phyloP scores from a whole-genome alignment of 2,888 invertebrate genomes.

The Coenonympha arcania region DNA sequence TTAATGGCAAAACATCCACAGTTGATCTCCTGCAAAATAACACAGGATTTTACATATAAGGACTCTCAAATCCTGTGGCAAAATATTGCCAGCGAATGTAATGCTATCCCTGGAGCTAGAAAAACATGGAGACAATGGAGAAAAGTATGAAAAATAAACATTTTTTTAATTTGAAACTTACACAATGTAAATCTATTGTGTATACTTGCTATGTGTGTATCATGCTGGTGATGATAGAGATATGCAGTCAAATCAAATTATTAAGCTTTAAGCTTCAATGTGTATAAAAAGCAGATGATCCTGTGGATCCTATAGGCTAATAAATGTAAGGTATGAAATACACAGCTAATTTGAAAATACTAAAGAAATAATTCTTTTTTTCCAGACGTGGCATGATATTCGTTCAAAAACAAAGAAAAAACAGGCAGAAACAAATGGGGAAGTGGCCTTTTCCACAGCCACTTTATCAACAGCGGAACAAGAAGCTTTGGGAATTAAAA shows the following conservation, averaged over 20 bases:
- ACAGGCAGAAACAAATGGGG: constrained; percentile 41
- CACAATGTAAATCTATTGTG: too few relatives aligned
- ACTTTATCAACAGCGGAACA: constrained; percentile 47
- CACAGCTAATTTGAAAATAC: too few relatives aligned
- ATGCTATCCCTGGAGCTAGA: constrained; percentile 55
- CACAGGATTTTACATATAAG: constrained; percentile 48
- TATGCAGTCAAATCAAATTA: too few relatives aligned
- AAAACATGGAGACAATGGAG: constrained; percentile 68
- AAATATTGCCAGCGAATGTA: constrained; percentile 55
- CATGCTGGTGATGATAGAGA: too few relatives aligned
- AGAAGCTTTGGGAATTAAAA: constrained; percentile 51
- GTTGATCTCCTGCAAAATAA: constrained; percentile 50
- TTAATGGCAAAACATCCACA: constrained; percentile 56
- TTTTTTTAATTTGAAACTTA: neutral
- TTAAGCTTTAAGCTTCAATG: too few relatives aligned
- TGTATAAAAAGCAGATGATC: too few relatives aligned
- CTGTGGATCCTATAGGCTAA: too few relatives aligned
- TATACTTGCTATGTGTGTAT: too few relatives aligned
- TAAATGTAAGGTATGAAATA: too few relatives aligned
- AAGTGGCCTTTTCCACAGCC: constrained; percentile 38
- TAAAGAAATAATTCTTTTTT: too few relatives aligned
- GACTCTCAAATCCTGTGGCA: constrained; percentile 59
- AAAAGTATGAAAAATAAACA: constrained; percentile 43
- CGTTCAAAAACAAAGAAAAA: constrained; percentile 53
- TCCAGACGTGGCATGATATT: constrained; percentile 67